Base-by-base conservation (phyloP, 2,888 invertebrate species). In the Bugula neritina region DNA sequence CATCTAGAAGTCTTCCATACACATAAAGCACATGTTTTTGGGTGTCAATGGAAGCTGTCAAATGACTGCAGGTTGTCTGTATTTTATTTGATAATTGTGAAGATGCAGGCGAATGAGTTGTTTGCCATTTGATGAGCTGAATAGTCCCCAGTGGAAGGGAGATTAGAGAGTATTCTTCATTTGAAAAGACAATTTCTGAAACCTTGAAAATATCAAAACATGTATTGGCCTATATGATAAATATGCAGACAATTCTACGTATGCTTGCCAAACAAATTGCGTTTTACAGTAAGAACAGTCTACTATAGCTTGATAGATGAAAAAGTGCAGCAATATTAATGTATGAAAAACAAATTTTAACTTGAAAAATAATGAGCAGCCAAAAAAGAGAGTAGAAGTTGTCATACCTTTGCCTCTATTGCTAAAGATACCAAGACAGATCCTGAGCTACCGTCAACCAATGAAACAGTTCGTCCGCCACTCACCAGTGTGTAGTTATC, bases 21-120 rank as follows among this genome's bases (percentile, higher is more conserved):
- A 63, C 63, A 13, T 10, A 63, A 13, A 63, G 63, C 63, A 63
- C 63, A 13, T 63, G 29, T n/a, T 63, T 63, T 10, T 13, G 2
- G 2, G 13, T 63, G 63, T 29, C 63, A 34, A 63, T 3, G 63
- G 10, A 27, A 25, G 63, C 63, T 29, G 63, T 31, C 63, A 63
- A 31, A 31, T 63, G 63, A 2, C 63, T 27, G n/a, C 63, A 63
- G 63, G 31, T 31, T 5, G 17, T 63, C 27, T 21, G 63, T 63
- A 63, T 63, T 13, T 25, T 63, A 34, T 63, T 63, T 13, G 63
- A 63, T 57, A 57, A 57, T n/a, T 63, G 21, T 25, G 31, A 34
- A 27, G 63, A 13, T 13, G n/a, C 55, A 31, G 63, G 1, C 31
- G 27, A 2, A 31, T 5, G 10, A 5, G 13, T 5, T 43, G 43